Evolutionary conservation across 2,888 invertebrate species (phyloP).

Genomic region (Apamea epomidion): DNA sequence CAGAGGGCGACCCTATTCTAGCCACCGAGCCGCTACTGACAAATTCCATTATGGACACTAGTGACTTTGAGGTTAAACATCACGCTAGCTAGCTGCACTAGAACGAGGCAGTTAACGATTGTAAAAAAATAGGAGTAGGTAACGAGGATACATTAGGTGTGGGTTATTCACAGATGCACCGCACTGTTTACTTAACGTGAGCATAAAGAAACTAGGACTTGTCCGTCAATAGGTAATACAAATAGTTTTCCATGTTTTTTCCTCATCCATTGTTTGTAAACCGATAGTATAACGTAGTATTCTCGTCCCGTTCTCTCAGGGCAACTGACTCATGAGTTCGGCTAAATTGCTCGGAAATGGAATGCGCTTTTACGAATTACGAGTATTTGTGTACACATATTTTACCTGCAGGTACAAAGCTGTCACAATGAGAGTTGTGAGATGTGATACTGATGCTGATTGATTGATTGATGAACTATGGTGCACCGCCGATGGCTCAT

Average conservation of each 20-base stretch:
- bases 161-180: too few relatives aligned
- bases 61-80: neutral
- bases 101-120: neutral
- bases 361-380: slow-evolving; percentile 11
- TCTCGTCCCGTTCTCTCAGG: slow-evolving; percentile 1
- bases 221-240: neutral
- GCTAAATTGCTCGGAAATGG: slow-evolving; percentile 25
- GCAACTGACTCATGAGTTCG: slow-evolving; percentile 52
- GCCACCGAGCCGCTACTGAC: neutral
- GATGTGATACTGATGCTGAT: slow-evolving; percentile 5
- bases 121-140: neutral
- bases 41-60: neutral
- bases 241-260: slow-evolving; percentile 45
- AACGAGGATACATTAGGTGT: too few relatives aligned
- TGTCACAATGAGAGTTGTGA: neutral
- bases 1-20: neutral
- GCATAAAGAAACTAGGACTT: neutral
- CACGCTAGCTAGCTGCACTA: neutral
- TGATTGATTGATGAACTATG: slow-evolving; percentile 26
- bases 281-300: slow-evolving; percentile 55
- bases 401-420: slow-evolving; percentile 45
- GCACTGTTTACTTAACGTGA: neutral
- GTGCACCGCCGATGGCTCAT: slow-evolving; percentile 1
- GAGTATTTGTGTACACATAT: slow-evolving; percentile 26
- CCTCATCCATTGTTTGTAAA: slow-evolving; percentile 59